Base-by-base conservation (phyloP, 2,888 invertebrate species). In the Brenthis ino region DNA sequence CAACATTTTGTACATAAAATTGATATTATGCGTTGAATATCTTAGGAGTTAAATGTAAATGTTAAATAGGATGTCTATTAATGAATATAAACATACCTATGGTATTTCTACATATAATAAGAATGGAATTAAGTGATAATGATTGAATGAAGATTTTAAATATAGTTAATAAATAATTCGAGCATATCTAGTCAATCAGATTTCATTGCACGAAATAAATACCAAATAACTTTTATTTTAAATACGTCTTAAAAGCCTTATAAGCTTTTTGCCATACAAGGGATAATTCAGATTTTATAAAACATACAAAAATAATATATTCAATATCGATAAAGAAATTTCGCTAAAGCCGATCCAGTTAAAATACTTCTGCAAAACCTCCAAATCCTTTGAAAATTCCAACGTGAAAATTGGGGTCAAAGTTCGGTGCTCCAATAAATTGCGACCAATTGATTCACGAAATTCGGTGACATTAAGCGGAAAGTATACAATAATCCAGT, bases 401-500 rank as follows among this genome's bases (percentile, higher is more conserved):
- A 82, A 82, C 77, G 80, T 79, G 77, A 79, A 80, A 82, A 79
- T 72, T 76, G 75, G 74, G 79, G 76, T 78, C 76, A 77, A 77
- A 77, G 76, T 76, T 79, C 74, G 70, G 72, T 69, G 71, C 70
- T 75, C 73, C 75, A 76, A 77, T 77, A 77, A 79, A 81, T 79
- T 76, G 77, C 68, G 72, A 75, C 69, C 78, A 77, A 89, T 88
- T 88, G 88, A 86, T 87, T 85, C 82, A 80, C 80, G 81, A 79
- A 84, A 85, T 85, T 84, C 83, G 82, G 80, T 79, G 85, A 87
- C 86, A 91, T 90, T 88, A 89, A 82, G 84, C 85, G 82, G 84
- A 87, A 90, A 89, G 89, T 90, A 88, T 88, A 87, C 85, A 87
- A 85, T 93, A 91, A 93, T 90, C 93, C 91, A 72, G 80, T 82